Base-by-base conservation (phyloP, 1,140 invertebrate species). In the Stenopsyche tienmushanensis region DNA sequence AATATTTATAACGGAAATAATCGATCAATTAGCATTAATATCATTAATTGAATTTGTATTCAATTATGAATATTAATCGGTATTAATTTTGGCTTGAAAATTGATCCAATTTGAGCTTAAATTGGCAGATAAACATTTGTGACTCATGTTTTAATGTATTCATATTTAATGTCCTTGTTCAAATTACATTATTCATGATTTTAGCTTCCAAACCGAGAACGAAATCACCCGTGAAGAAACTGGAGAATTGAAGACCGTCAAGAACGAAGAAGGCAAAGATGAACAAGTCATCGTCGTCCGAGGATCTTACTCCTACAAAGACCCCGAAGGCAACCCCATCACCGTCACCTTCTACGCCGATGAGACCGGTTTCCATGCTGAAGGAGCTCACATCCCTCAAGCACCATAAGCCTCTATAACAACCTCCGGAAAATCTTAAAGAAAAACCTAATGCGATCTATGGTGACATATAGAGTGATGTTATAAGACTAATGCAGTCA, bases 361-460 rank as follows among this genome's bases (percentile, higher is more conserved):
- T 58, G 71, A 70, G 47, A 73, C 72, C 17, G 81, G 77, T 64
- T 79, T 79, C 72, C 74, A 77, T 29, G 77, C 80, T 23, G 72
- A 78, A 66, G 82, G 82, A 39, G 78, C 76, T 26, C 81, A 83
- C 73, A 72, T 84, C 10, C 82, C 83, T 18, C 83, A 83, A 23
- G 83, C 85, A n/a, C 67, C 62, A 42, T 50, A 49, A 60, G 24
- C 21, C 15, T n/a, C n/a, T n/a, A n/a, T n/a, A n/a, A n/a, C n/a
- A n/a, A n/a, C n/a, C n/a, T n/a, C n/a, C n/a, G n/a, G n/a, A n/a
- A n/a, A n/a, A n/a, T n/a, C n/a, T n/a, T n/a, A n/a, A n/a, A n/a
- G n/a, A n/a, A n/a, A n/a, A n/a, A n/a, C n/a, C n/a, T n/a, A n/a
- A n/a, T n/a, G n/a, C n/a, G n/a, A n/a, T n/a, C n/a, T n/a, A n/a